Evolutionary conservation across 2,888 invertebrate species (phyloP).

Genomic region (Criorhina ranunculi): DNA sequence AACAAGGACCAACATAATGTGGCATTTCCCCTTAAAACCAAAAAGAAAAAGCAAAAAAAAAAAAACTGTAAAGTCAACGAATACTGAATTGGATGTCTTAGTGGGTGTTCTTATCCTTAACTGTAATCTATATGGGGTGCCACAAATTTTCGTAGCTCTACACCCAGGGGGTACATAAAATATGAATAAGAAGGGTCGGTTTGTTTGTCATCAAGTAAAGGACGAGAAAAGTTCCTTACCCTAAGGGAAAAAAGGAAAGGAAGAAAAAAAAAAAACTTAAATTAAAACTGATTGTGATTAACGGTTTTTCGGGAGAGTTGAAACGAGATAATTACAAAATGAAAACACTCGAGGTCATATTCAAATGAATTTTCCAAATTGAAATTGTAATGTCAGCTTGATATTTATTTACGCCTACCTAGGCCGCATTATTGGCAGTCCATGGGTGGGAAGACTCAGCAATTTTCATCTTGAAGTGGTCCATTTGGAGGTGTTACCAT

Average conservation of each 20-base stretch:
- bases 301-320: conserved; percentile 52
- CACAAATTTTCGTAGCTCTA: neutral
- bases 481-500: no score
- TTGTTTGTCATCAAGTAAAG: conserved; percentile 5
- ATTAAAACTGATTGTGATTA: conserved; percentile 66
- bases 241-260: neutral
- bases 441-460: no score
- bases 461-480: no score
- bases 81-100: conserved; percentile 5
- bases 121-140: conserved; percentile 23
- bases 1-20: no score
- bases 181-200: conserved; percentile 11
- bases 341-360: conserved; percentile 17
- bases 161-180: conserved; percentile 8
- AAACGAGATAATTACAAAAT: conserved; percentile 41
- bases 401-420: no score
- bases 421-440: no score
- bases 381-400: neutral
- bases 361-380: conserved; percentile 54
- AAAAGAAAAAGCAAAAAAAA: no score
- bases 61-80: neutral
- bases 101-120: conserved; percentile 12
- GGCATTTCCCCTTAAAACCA: no score
- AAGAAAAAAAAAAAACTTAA: conserved; percentile 35
- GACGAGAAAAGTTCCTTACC: neutral